A percentile compares a stretch with the other conserved stretches of the same genome.
phyloP scores from a whole-genome alignment of 30 jellyfish, hydroid and myxozoan genomes.

The Hydra vulgaris region DNA sequence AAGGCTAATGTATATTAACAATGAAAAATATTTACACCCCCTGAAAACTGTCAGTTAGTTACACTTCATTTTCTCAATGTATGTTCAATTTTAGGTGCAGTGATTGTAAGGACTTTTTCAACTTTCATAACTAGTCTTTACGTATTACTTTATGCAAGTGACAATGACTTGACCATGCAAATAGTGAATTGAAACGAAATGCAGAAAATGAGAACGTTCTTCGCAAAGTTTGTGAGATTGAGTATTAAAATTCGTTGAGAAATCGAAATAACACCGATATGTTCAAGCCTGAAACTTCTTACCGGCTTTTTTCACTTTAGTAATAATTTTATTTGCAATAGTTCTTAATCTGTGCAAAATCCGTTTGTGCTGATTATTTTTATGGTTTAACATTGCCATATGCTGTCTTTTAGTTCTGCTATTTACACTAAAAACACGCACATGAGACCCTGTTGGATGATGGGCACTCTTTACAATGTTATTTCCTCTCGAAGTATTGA shows the following conservation, averaged over 20 bases:
- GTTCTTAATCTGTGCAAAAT: conserved; percentile 50
- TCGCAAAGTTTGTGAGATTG: no score
- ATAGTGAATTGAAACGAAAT: no score
- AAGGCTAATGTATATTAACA: not conserved
- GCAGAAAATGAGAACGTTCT: no score
- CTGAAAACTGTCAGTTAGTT: not conserved
- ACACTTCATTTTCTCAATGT: not conserved
- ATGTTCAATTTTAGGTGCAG: no score
- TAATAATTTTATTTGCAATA: conserved; percentile 74
- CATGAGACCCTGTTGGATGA: not conserved
- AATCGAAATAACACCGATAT: no score
- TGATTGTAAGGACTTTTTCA: no score
- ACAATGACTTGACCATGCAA: no score
- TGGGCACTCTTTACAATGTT: not conserved
- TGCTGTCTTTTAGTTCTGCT: not conserved
- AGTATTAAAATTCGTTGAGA: no score
- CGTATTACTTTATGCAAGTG: no score
- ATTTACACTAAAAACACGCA: not conserved
- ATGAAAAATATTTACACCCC: not conserved
- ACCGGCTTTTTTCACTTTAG: conserved; percentile 48
- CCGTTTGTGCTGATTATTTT: conserved; percentile 44
- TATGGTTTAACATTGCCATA: conserved; percentile 16
- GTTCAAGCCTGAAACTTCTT: not conserved
- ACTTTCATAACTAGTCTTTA: no score
- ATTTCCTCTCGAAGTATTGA: not conserved